phyloP scores from a whole-genome alignment of 2,888 invertebrate species.

The Mythimna albipuncta region DNA sequence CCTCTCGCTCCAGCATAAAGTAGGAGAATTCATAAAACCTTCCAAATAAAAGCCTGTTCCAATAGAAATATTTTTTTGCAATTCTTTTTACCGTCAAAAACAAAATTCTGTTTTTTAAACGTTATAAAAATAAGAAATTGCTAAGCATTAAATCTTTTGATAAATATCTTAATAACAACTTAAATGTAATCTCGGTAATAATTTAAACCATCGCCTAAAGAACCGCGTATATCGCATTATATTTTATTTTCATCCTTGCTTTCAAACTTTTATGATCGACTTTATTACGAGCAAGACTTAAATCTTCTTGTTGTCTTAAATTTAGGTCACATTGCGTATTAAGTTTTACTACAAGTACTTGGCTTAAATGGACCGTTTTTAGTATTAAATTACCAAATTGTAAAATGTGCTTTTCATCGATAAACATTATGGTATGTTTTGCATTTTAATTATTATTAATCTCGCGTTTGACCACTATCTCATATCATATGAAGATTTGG shows the following conservation, averaged over 20 bases:
- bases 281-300: conserved; percentile 45
- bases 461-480: too few relatives aligned
- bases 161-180: conserved; percentile 16
- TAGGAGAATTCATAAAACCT: too few relatives aligned
- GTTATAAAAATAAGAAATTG: not conserved
- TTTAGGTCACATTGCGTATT: conserved; percentile 51
- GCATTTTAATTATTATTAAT: not conserved
- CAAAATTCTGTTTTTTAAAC: too few relatives aligned
- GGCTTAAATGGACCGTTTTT: conserved; percentile 8
- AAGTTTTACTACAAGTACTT: conserved; percentile 42
- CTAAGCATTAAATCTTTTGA: not conserved
- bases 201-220: conserved; percentile 30
- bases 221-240: conserved; percentile 43
- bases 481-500: too few relatives aligned
- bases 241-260: conserved; percentile 44
- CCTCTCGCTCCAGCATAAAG: too few relatives aligned
- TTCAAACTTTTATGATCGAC: conserved; percentile 53
- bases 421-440: not conserved
- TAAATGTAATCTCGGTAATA: conserved; percentile 26
- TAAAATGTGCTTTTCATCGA: conserved; percentile 1
- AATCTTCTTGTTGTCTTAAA: conserved; percentile 52
- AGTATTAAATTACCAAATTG: conserved; percentile 20
- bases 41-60: too few relatives aligned
- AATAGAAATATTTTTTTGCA: too few relatives aligned
- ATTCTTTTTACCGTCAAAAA: too few relatives aligned